Evolutionary conservation across 1,140 invertebrate genomes (phyloP), one percentile per base, ranked within the genome.

Genomic region (Listronotus oregonensis): DNA sequence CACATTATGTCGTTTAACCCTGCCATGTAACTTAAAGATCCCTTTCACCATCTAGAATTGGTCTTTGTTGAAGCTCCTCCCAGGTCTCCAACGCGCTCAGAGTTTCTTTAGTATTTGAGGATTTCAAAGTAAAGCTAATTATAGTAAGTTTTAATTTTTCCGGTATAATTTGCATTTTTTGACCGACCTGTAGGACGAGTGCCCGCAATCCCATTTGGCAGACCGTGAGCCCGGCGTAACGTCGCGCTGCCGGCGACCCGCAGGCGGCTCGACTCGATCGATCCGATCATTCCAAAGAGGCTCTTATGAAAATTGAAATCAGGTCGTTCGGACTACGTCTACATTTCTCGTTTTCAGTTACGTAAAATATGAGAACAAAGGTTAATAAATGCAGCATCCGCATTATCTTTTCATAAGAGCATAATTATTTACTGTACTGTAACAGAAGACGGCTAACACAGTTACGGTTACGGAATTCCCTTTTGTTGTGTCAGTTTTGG

Each of bases 201-300:
- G 31, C 15, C 58, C 57, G 67, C 68, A 64, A 66, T 56, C 50
- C 61, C 39, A 44, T 64, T 65, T 71, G 61, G 69, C 61, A 67
- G 49, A 18, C 17, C 47, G 60, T 59, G 57, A 59, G 69, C 64
- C 66, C 54, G 69, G 65, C 68, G 64, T 68, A 59, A 27, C 21
- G 5, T 27, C 21, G 54, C 47, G 64, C 61, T 55, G 64, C 56
- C 64, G 52, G 56, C 63, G 68, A 49, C 69, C 58, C 49, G 68
- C 50, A 60, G 59, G 58, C 52, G 56, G 55, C 61, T 68, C 60
- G 15, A 39, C 49, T 46, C 66, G 61, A 68, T 68, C 56, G 55
- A 51, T 57, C 42, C 32, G 44, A 37, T 27, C 44, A 39, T 50
- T 34, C 9, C 27, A 6, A 9, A 17, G 39, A 37, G 40, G 17